Conservation (phyloP, 1,140 invertebrate genomes). For the Drosophila triauraria region DNA sequence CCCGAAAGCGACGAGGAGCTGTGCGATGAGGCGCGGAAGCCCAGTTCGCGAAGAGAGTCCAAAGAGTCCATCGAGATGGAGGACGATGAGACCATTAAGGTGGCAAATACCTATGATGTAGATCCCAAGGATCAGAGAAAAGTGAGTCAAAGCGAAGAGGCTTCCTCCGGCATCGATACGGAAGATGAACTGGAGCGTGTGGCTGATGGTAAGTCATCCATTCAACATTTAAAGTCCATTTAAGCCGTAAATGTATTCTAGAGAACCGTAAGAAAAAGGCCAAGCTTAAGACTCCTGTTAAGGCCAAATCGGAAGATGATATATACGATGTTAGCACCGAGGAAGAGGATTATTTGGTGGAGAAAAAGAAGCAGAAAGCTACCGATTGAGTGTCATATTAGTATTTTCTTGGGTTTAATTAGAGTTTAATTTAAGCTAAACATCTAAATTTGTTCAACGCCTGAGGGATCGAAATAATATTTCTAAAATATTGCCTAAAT, state of each 20-base stretch:
- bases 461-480: too few species aligned
- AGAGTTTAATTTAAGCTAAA: not conserved
- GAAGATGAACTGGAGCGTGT: conserved; percentile 87
- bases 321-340: conserved; percentile 67
- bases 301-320: conserved; percentile 32
- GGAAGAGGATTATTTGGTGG: conserved; percentile 71
- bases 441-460: not conserved
- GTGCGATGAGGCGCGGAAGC: conserved; percentile 75
- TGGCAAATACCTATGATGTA: not conserved
- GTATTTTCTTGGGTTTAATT: conserved; percentile 12
- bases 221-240: not conserved
- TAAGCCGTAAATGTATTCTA: conserved; percentile 2
- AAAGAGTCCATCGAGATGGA: conserved; percentile 7
- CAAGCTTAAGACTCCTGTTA: conserved; percentile 6
- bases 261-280: conserved; percentile 34
- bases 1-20: conserved; percentile 86
- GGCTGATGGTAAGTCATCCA: conserved; percentile 48
- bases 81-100: not conserved
- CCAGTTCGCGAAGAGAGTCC: conserved; percentile 11
- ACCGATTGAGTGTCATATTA: not conserved
- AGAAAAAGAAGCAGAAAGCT: conserved; percentile 33
- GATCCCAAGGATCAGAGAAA: not conserved
- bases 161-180: conserved; percentile 84
- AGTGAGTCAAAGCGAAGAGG: not conserved
- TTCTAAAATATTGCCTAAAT: too few species aligned